Conservation (phyloP, 2,888 invertebrate species). For the Caenorhabditis plicata region DNA sequence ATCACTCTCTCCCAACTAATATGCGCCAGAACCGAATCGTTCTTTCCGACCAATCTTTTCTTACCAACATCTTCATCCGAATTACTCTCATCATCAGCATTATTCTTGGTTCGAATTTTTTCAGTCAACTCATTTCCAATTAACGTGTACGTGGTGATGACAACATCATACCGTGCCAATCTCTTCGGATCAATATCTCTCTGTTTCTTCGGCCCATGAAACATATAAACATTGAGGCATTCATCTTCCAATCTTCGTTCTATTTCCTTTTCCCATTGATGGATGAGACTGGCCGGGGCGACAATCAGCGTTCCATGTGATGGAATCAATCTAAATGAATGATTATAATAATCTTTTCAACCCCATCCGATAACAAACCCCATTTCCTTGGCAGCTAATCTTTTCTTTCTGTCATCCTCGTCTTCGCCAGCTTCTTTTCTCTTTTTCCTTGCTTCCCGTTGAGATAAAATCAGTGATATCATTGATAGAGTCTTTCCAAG, state of each 20-base stretch:
- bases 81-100: constrained; percentile 11
- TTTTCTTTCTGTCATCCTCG: constrained; percentile 25
- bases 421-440: constrained; percentile 32
- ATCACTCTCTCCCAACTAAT: constrained; percentile 84
- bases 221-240: constrained; percentile 74
- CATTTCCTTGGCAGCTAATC: constrained; percentile 21
- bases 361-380: constrained; percentile 13
- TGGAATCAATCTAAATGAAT: constrained; percentile 50
- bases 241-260: constrained; percentile 71
- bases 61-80: constrained; percentile 14
- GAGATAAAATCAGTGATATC: constrained; percentile 68
- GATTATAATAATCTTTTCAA: background rate
- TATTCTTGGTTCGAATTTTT: constrained; percentile 27
- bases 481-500: constrained; percentile 70
- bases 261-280: constrained; percentile 82
- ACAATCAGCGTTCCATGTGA: constrained; percentile 75
- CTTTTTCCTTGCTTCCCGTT: constrained; percentile 53
- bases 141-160: constrained; percentile 85
- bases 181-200: constrained; percentile 46
- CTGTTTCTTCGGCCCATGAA: constrained; percentile 77
- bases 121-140: constrained; percentile 67
- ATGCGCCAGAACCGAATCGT: constrained; percentile 67
- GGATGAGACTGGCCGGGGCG: constrained; percentile 85
- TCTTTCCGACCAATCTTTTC: constrained; percentile 18
- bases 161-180: constrained; percentile 73